phyloP scores from a whole-genome alignment of 1,140 invertebrate genomes.

The Ceratina japonica region DNA sequence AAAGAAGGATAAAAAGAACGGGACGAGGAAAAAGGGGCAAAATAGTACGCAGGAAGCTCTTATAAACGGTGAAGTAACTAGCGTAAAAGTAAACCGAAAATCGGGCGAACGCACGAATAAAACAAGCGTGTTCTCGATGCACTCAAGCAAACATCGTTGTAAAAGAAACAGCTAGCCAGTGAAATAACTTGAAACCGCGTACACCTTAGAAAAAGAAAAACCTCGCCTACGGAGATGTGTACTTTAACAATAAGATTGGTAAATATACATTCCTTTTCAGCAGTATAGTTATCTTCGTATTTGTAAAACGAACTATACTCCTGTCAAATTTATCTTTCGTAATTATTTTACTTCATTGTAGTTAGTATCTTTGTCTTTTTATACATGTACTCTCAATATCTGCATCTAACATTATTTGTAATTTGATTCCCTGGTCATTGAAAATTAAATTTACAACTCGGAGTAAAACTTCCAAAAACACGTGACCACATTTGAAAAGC shows the following conservation, averaged over 20 bases:
- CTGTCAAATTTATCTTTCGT: too few relatives aligned
- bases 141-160: not conserved
- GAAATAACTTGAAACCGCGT: not conserved
- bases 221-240: too few relatives aligned
- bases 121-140: not conserved
- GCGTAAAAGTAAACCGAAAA: conserved; percentile 27
- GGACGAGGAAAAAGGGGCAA: not conserved
- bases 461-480: too few relatives aligned
- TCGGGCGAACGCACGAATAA: not conserved
- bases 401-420: too few relatives aligned
- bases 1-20: not conserved
- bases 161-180: not conserved
- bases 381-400: too few relatives aligned
- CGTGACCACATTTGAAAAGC: too few relatives aligned
- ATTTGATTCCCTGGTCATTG: too few relatives aligned
- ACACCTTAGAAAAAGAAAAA: not conserved
- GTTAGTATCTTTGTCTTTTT: too few relatives aligned
- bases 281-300: not conserved
- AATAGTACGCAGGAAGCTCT: not conserved
- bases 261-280: not conserved
- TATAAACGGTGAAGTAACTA: not conserved
- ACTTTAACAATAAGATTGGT: too few relatives aligned
- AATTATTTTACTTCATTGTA: too few relatives aligned
- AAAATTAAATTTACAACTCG: not conserved
- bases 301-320: not conserved